Base-by-base conservation (phyloP, 1,140 invertebrate species). In the Drosophila carrolli region DNA sequence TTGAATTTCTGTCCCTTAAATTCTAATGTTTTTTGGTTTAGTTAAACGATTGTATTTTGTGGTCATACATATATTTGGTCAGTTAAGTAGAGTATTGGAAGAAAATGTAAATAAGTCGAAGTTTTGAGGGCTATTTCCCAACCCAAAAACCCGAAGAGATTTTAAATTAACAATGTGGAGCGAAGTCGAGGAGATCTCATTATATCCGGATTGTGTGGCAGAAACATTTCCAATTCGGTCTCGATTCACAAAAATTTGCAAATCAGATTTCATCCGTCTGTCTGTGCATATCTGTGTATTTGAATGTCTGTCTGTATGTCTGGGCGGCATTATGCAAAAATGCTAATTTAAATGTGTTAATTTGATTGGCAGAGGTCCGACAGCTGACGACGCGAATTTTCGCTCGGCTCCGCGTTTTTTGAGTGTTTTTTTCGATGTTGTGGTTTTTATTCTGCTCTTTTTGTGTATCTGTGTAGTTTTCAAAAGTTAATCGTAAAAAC, bases 311-410 rank as follows among this genome's bases (percentile, higher is more conserved):
- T 27, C 35, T 58, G 47, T 59, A 48, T 75, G 77, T 56, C 46
- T 35, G 61, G 54, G 50, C 58, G 54, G 50, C 58, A 47, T 77
- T 70, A 76, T 76, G 74, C 75, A 77, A 61, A 86, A 88, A 86
- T 86, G 84, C 67, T 88, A 89, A 86, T 89, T 79, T 66, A 82
- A 79, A 88, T 86, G 83, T 86, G 84, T 86, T 86, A 86, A 86
- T 86, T 86, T 86, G 84, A 83, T 86, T 86, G 83, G 83, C 83
- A 86, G 83, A 59, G 68, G 41, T 47, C 66, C 66, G 70, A 71
- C 54, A 63, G 60, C 62, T 70, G 63, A 77, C 50, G 40, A 61
- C 65, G 51, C 63, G 71, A 59, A 47, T 76, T 75, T 75, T 61
- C 35, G 61, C 47, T 58, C 14, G 65, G 59, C 44, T 5, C 19